Evolutionary conservation across 2,113 vertebrate species (phyloP).

Genomic region (Morone saxatilis): DNA sequence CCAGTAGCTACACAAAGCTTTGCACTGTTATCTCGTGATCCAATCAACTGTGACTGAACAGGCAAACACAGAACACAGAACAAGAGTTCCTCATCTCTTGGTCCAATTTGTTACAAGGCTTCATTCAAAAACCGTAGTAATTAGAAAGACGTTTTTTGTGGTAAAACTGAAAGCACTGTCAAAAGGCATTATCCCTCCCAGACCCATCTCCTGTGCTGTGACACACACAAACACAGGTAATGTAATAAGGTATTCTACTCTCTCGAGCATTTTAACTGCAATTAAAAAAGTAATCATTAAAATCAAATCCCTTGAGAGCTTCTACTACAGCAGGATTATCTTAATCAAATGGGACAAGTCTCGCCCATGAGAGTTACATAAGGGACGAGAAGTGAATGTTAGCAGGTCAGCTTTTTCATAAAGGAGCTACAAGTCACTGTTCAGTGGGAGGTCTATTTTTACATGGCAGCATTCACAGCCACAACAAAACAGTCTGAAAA

Average conservation of each 20-base stretch:
- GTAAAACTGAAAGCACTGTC: too few relatives aligned
- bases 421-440: constrained; percentile 29
- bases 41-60: not conserved
- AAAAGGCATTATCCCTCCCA: not conserved
- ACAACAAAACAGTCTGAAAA: constrained; percentile 58
- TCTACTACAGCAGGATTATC: constrained; percentile 22
- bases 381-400: constrained; percentile 19
- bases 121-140: too few relatives aligned
- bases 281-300: constrained; percentile 25
- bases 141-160: too few relatives aligned
- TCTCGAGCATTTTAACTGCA: constrained; percentile 47
- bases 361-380: constrained; percentile 46
- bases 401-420: constrained; percentile 44
- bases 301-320: constrained; percentile 33
- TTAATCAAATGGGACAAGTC: constrained; percentile 54
- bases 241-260: constrained; percentile 16
- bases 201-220: not conserved
- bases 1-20: not conserved
- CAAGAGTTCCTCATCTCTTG: not conserved
- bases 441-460: constrained; percentile 47
- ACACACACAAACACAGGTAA: not conserved
- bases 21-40: not conserved
- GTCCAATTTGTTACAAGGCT: too few relatives aligned
- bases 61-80: not conserved
- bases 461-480: constrained; percentile 19